Base-by-base conservation (phyloP, 2,888 invertebrate genomes). In the Dorcus hopei region DNA sequence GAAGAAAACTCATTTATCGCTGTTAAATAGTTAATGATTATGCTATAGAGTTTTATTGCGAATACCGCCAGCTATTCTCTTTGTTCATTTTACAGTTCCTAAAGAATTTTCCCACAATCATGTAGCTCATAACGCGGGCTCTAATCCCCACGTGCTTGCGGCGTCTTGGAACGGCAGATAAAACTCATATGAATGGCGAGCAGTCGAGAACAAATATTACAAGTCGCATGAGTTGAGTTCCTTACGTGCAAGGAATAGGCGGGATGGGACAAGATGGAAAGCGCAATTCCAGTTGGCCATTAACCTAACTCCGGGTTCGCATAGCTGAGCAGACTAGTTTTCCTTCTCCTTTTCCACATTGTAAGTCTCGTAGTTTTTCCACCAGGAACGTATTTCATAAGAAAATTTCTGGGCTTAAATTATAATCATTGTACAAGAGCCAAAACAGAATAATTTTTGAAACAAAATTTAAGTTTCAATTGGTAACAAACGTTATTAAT, bases 261-360 rank as follows among this genome's bases (percentile, higher is more conserved):
- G 76, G 77, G 74, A 75, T 79, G 80, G 79, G 77, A 79, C 79
- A 84, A 85, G 85, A 85, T 82, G 85, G 83, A 85, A 84, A 85
- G 84, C 83, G 84, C 83, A 83, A 86, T 86, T 87, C 85, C 85
- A 82, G 82, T 84, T 84, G 84, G 82, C 85, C 85, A 85, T 85
- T 85, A 85, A 84, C 84, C 85, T 81, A 84, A 82, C 83, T 80
- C 82, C 79, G 80, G 83, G 81, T 82, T 84, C 84, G 84, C 83
- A 83, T 83, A 82, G 72, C 73, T 71, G 73, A 72, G 66, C 71
- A 73, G 70, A 68, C 70, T 69, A 68, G 69, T 70, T 73, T 72
- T 70, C 70, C 68, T 66, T 70, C 71, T 69, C 71, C 66, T 66
- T 68, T 67, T 45, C 45, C 45, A 45, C 45, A 33, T 49, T 38